Evolutionary conservation across 2,113 vertebrate species (phyloP), one percentile per base, ranked within the genome.

Genomic region (Fulica atra): DNA sequence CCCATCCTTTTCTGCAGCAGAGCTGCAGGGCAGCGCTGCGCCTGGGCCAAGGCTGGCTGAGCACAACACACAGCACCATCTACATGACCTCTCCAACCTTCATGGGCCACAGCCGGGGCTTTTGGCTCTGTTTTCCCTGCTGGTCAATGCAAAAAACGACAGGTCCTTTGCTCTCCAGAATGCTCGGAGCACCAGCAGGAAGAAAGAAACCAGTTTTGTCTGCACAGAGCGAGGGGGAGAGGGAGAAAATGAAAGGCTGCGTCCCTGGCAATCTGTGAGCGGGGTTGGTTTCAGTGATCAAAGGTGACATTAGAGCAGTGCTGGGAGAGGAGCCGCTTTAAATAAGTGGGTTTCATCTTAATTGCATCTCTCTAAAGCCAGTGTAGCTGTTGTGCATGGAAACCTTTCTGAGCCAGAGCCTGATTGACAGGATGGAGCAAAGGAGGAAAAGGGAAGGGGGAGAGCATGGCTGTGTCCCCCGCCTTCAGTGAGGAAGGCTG

Each of bases 271-370:
- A 26, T 92, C 82, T 71, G 68, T 54, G 82, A 51, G 72, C 92
- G 64, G 92, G 60, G 85, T 1, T 95, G 81, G 79, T 92, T 91
- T 92, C 85, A 83, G 82, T 74, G 84, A 96, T 96, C 91, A 96
- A 95, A 96, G 89, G 63, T 87, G 88, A 90, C 71, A 64, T 93
- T 74, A 87, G 81, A 90, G 74, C 8, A 2, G 53, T 83, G 60
- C 35, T 87, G 88, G 24, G 79, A 89, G 81, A 95, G 36, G 13
- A 97, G 57, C 65, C 0, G 69, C 94, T 94, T 95, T 94, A 94
- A 97, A 91, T 91, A 85, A 92, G 71, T 81, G 87, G 59, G 57
- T 89, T 94, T 93, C 89, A 89, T 96, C 93, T 94, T 93, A 95
- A 93, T 91, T 93, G 76, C 83, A 86, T 96, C 84, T 88, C 78